Base-by-base conservation (phyloP, 2,888 invertebrate species). In the Pheosia tremula region DNA sequence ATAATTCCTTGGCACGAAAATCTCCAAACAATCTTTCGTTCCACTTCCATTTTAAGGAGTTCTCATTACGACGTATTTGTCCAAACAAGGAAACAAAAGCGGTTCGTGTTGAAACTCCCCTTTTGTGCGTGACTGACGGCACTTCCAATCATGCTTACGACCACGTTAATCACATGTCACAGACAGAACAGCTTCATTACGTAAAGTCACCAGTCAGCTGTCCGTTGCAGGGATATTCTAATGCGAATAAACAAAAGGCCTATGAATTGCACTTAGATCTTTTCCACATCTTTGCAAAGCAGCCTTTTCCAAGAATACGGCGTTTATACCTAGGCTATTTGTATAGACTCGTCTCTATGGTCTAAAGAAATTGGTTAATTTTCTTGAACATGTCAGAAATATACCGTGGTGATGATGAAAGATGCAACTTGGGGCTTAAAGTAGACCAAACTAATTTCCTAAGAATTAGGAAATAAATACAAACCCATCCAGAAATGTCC, bases 121-220 rank as follows among this genome's bases (percentile, higher is more conserved):
- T 4, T 24, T n/a, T 11, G 38, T 60, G 53, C 67, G 63, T 58
- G 57, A 39, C 62, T 37, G 54, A 37, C 59, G 61, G 43, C 54
- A 53, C 49, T 9, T 37, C 63, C 56, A 67, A 64, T 50, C 62
- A 10, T 53, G 65, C 52, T 50, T 56, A 45, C 58, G 36, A 39
- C 45, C 57, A 13, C 55, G 49, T 41, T 64, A 66, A 69, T 67
- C 47, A 55, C 45, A 37, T 60, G 58, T 60, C 56, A 52, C 59
- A 62, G 53, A 55, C 59, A 62, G 54, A 64, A 53, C 38, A 11
- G 37, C 53, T 53, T 53, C 53, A 53, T 53, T 53, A 37, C 37
- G 53, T 53, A 53, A 53, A 53, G 11, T 5, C 11, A 5, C 11
- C 47, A n/a, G 9, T 5, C n/a, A 47, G 47, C 11, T 47, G 47